phyloP scores from a whole-genome alignment of 2,797 vertebrate species.

The Sorex maritimensis region DNA sequence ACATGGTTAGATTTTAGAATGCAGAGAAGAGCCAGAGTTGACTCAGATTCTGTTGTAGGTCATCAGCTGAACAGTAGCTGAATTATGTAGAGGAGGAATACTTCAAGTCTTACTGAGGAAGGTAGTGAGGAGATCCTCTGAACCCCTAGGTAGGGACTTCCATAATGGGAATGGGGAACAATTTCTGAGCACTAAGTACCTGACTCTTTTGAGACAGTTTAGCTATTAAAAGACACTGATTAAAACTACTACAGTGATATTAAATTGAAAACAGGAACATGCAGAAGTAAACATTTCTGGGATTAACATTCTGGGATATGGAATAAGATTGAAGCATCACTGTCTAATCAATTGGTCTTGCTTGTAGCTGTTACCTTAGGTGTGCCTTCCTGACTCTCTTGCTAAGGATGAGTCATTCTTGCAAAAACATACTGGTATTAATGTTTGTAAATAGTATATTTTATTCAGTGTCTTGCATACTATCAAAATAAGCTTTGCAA shows the following conservation, averaged over 20 bases:
- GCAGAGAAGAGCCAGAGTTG: background rate
- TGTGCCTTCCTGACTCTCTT: background rate
- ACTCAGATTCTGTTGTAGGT: background rate
- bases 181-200: background rate
- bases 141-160: background rate
- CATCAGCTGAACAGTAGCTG: background rate
- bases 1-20: background rate
- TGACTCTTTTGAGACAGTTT: background rate
- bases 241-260: background rate
- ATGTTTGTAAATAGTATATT: background rate
- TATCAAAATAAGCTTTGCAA: too few species aligned
- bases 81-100: background rate
- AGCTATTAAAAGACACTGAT: background rate
- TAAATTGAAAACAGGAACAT: background rate
- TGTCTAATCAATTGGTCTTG: background rate
- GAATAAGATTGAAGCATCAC: background rate
- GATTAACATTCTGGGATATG: constrained; percentile 5
- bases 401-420: constrained; percentile 11
- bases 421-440: background rate
- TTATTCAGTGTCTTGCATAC: too few species aligned
- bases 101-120: background rate
- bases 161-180: constrained; percentile 11
- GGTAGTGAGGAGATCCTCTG: background rate
- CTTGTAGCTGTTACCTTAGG: background rate
- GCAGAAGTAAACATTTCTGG: background rate